Percentiles rank a stretch among this genome's conserved stretches.
These are phyloP conservation scores for Alloscopus bannaensis DNA, from an alignment of 2,888 invertebrate species.

Conservation along the genomic window DNA sequence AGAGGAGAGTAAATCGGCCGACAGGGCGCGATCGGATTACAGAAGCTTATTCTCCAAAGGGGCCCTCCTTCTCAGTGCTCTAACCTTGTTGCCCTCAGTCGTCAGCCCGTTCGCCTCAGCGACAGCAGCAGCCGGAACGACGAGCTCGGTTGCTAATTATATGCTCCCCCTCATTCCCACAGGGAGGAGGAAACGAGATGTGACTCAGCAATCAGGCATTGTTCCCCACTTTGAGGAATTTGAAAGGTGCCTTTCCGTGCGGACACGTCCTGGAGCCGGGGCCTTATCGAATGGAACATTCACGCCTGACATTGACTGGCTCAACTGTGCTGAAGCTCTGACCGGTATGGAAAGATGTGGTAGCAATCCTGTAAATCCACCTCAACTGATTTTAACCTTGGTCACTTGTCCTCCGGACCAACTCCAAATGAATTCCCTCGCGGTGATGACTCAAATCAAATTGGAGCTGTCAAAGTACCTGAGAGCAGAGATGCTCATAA, in stretches of 20 bases:
- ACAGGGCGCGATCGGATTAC: slow-evolving; percentile 67
- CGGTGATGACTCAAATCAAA: slow-evolving; percentile 38
- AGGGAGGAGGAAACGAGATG: slow-evolving; percentile 30
- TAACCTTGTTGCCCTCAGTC: slow-evolving; percentile 69
- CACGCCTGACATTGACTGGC: slow-evolving; percentile 27
- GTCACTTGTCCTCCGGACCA: slow-evolving; percentile 19
- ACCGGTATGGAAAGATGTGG: slow-evolving; percentile 29
- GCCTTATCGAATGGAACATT: not conserved
- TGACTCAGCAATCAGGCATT: not conserved
- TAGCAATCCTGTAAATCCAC: not conserved
- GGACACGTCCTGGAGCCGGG: not conserved
- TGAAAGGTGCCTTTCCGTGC: slow-evolving; percentile 39
- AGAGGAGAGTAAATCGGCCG: slow-evolving; percentile 59
- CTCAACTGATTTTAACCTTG: not conserved
- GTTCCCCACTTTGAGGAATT: slow-evolving; percentile 36
- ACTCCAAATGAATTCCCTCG: not conserved
- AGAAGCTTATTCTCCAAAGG: slow-evolving; percentile 71
- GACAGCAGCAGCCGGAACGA: slow-evolving; percentile 43
- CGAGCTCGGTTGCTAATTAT: slow-evolving; percentile 53
- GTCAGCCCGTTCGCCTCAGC: slow-evolving; percentile 61
- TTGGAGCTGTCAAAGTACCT: slow-evolving; percentile 66
- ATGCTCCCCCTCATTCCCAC: slow-evolving; percentile 58
- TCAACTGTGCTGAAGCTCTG: slow-evolving; percentile 41
- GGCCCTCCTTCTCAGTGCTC: slow-evolving; percentile 71
- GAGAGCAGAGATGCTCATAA: slow-evolving; percentile 61